Conservation (phyloP, 2,797 vertebrate species). For the Sparus aurata region DNA sequence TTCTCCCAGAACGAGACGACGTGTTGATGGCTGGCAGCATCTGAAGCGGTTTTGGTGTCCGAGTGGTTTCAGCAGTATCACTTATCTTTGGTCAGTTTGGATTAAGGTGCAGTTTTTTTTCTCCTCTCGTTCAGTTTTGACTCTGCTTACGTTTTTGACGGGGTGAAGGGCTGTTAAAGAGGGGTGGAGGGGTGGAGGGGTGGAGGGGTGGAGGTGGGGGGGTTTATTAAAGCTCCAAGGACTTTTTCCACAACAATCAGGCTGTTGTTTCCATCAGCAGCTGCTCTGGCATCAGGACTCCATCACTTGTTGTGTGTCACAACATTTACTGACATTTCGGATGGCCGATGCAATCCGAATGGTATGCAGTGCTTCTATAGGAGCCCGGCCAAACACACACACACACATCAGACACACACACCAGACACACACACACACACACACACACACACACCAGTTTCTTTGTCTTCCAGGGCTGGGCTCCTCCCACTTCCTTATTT, state of each 20-base stretch:
- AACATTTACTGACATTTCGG: conserved; percentile 38
- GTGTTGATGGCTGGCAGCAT: conserved; percentile 61
- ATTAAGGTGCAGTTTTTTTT: conserved; percentile 77
- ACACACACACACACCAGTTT: conserved; percentile 1
- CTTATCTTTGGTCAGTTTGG: conserved; percentile 79
- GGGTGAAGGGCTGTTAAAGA: conserved; percentile 15
- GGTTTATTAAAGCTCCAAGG: conserved; percentile 55
- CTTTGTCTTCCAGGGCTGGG: conserved; percentile 63
- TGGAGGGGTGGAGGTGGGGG: background rate
- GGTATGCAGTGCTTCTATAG: conserved; percentile 56
- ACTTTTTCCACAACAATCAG: conserved; percentile 50
- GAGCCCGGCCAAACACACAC: conserved; percentile 34
- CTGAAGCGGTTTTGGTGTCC: conserved; percentile 56
- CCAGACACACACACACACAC: conserved; percentile 5
- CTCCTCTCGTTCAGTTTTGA: conserved; percentile 21
- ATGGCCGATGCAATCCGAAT: conserved; percentile 27
- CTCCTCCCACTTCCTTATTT: conserved; percentile 71
- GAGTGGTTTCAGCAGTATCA: conserved; percentile 52
- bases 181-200: background rate
- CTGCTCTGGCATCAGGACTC: conserved; percentile 36
- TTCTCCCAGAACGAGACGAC: background rate
- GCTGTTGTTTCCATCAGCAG: conserved; percentile 42
- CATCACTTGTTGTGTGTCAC: conserved; percentile 13
- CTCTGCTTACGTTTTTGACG: conserved; percentile 37
- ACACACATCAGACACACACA: conserved; percentile 11